Evolutionary conservation across 1,140 invertebrate species (phyloP).

Genomic region (Megalonaias nervosa): DNA sequence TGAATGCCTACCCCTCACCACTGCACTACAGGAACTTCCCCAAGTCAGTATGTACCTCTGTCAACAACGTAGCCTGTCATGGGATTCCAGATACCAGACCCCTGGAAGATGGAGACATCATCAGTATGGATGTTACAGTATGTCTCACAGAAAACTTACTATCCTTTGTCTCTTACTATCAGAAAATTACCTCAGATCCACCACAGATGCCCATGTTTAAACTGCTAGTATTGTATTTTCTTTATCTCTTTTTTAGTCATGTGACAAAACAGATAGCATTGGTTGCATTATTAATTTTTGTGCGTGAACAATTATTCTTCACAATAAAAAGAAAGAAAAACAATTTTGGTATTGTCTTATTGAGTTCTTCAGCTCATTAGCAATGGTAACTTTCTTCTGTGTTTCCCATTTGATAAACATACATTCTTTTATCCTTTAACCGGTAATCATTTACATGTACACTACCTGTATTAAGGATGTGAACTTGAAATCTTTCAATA

Average conservation of each 20-base stretch:
- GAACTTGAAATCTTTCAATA: no score
- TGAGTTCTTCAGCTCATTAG: no score
- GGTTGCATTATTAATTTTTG: neutral
- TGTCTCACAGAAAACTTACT: constrained; percentile 55
- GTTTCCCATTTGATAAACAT: no score
- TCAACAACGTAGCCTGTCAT: constrained; percentile 96
- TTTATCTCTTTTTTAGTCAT: no score
- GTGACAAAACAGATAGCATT: neutral
- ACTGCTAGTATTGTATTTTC: neutral
- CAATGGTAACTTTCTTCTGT: no score
- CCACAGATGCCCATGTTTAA: neutral
- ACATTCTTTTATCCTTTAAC: no score
- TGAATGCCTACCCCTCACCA: constrained; percentile 91
- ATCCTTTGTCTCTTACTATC: neutral
- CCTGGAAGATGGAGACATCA: constrained; percentile 88
- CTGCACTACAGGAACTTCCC: constrained; percentile 89
- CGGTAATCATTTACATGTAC: no score
- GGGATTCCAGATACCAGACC: constrained; percentile 92
- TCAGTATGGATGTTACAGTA: constrained; percentile 95
- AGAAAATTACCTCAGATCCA: neutral
- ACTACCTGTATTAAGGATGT: no score
- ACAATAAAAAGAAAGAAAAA: neutral
- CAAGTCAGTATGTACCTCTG: constrained; percentile 95
- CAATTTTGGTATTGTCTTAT: no score
- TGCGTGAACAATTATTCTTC: neutral